Conservation (phyloP, 2,888 invertebrate species). For the Eugnorisma glareosa region DNA sequence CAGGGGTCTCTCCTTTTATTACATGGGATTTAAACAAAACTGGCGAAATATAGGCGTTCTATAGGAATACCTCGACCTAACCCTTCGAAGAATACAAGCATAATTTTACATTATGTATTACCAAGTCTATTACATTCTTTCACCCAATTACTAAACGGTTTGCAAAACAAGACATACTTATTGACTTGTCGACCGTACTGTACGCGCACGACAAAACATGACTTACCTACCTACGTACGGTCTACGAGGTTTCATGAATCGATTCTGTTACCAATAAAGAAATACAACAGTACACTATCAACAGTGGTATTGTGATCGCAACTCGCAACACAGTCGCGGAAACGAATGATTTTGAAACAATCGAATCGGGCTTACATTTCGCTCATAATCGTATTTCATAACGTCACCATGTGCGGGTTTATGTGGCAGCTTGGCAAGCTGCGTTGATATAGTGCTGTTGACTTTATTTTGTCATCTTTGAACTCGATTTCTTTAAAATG, state of each 20-base stretch:
- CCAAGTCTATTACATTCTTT: slow-evolving; percentile 52
- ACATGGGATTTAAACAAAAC: too few species aligned
- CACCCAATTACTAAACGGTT: slow-evolving; percentile 54
- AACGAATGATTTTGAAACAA: slow-evolving; percentile 75
- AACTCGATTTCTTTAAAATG: slow-evolving; percentile 47
- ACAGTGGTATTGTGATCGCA: slow-evolving; percentile 69
- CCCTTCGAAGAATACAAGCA: background rate
- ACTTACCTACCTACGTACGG: slow-evolving; percentile 11
- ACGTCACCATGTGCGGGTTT: slow-evolving; percentile 57
- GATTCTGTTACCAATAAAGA: slow-evolving; percentile 61
- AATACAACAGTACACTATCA: slow-evolving; percentile 62
- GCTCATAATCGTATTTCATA: slow-evolving; percentile 69
- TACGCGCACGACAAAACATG: slow-evolving; percentile 55
- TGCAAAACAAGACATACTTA: slow-evolving; percentile 55
- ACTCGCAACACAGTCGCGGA: slow-evolving; percentile 68
- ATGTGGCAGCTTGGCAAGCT: slow-evolving; percentile 43
- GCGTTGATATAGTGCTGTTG: slow-evolving; percentile 29
- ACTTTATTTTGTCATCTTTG: slow-evolving; percentile 51
- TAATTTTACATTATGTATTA: background rate
- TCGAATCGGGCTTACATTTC: slow-evolving; percentile 66
- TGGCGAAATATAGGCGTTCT: background rate
- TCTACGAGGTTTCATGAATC: slow-evolving; percentile 40
- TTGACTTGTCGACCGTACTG: slow-evolving; percentile 38
- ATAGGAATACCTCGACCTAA: background rate
- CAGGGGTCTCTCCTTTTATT: background rate